Conservation (phyloP, 2,888 invertebrate genomes). For the Amphipyra berbera region DNA sequence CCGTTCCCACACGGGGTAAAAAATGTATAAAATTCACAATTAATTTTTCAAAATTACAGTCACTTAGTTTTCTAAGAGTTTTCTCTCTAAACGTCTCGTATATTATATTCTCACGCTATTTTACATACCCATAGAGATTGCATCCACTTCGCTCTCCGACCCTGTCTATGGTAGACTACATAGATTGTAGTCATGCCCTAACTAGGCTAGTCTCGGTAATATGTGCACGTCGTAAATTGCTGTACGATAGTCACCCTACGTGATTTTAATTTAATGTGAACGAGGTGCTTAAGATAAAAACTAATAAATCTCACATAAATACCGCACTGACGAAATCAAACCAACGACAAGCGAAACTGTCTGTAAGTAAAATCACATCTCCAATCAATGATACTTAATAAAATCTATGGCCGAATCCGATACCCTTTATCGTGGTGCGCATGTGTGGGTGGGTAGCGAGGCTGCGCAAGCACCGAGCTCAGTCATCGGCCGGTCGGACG, state of each 20-base stretch:
- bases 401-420: constrained; percentile 69
- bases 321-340: constrained; percentile 7
- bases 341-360: constrained; percentile 3
- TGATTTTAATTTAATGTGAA: too few species aligned
- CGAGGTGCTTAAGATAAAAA: neutral
- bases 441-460: constrained; percentile 66
- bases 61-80: too few species aligned
- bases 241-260: too few species aligned
- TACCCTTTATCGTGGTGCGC: constrained; percentile 65
- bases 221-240: too few species aligned
- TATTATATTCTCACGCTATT: too few species aligned
- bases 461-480: constrained; percentile 70
- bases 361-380: constrained; percentile 62
- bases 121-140: too few species aligned
- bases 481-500: constrained; percentile 81
- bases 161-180: too few species aligned
- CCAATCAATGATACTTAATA: constrained; percentile 64
- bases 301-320: neutral
- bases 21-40: neutral
- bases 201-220: too few species aligned
- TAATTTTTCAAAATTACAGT: neutral
- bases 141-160: neutral
- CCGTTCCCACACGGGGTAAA: too few species aligned
- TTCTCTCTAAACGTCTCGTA: too few species aligned
- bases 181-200: too few species aligned